Percentiles rank a stretch among this genome's conserved stretches.
phyloP scores from a whole-genome alignment of 2,797 vertebrate genomes.

The Sebastes jordani region DNA sequence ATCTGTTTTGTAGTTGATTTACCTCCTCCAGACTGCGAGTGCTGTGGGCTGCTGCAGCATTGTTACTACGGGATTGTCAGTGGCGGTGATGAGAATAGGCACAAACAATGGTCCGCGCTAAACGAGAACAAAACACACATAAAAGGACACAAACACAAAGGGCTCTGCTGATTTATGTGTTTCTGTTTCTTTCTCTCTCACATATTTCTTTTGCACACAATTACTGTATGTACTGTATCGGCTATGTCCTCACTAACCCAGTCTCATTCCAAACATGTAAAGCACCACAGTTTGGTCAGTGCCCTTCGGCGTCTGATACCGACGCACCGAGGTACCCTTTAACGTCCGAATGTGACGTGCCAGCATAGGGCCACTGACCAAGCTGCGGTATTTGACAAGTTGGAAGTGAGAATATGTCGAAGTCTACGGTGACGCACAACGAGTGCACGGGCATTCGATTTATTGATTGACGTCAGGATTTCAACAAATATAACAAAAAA shows the following conservation, averaged over 20 bases:
- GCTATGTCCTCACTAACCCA: neutral
- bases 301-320: too few species aligned
- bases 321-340: neutral
- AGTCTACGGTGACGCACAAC: too few species aligned
- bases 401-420: too few species aligned
- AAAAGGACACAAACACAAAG: constrained; percentile 4
- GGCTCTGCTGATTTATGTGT: constrained; percentile 2
- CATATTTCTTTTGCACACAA: neutral
- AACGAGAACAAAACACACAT: constrained; percentile 25
- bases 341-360: neutral
- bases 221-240: neutral
- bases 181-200: neutral
- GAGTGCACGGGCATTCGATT: too few species aligned
- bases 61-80: constrained; percentile 42
- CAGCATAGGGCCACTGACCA: neutral
- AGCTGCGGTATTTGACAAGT: neutral
- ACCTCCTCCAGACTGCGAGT: constrained; percentile 32
- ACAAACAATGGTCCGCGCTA: constrained; percentile 37
- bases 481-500: too few species aligned
- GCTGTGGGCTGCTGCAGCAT: constrained; percentile 39
- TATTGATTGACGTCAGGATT: too few species aligned
- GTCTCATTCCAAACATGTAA: too few species aligned
- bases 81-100: constrained; percentile 45
- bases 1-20: constrained; percentile 59
- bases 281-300: too few species aligned